Base-by-base conservation (phyloP, 2,797 vertebrate species). In the Chaunax sp. region DNA sequence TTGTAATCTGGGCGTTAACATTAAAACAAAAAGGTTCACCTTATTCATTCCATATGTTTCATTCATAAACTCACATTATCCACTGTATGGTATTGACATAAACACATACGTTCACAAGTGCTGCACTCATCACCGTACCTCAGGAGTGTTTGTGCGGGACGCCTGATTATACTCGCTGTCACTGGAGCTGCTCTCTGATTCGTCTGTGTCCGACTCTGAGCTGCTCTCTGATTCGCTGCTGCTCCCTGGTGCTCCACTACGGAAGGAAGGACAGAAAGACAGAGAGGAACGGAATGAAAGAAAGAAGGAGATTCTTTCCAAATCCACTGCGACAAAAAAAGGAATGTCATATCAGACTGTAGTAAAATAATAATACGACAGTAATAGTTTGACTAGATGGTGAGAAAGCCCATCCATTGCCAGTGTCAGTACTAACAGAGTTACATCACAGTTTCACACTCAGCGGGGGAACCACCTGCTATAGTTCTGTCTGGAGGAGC, bases 161-260 rank as follows among this genome's bases (percentile, higher is more conserved):
- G 91, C 92, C 79, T 92, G 94, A 46, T 96, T 96, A 85, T 94
- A 94, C 74, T 97, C 96, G 14, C 95, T 97, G 91, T 96, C 95
- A 1, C 94, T 96, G 78, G 95, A 97, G 91, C 95, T 96, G 91
- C 94, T 96, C 87, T 97, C 96, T 0, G 95, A 92, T 59, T 92
- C 95, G 67, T 97, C 96, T 0, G 96, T 96, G 89, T 96, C 95
- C 0, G 96, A 96, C 84, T 96, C 96, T 0, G 96, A 97, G 87
- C 95, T 97, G 92, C 95, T 96, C 86, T 96, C 96, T 0, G 96
- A 96, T 86, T 96, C 95, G 2, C 95, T 96, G 91, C 95, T 96
- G 89, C 96, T 97, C 63, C 93, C 94, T 0, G 95, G 95, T 0
- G 90, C 95, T 0, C 94, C 95, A 0, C 93, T 95, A 84, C 80